Evolutionary conservation across 2,113 vertebrate genomes (phyloP), one percentile per base, ranked within the genome.

Genomic region (Pelobates fuscus): DNA sequence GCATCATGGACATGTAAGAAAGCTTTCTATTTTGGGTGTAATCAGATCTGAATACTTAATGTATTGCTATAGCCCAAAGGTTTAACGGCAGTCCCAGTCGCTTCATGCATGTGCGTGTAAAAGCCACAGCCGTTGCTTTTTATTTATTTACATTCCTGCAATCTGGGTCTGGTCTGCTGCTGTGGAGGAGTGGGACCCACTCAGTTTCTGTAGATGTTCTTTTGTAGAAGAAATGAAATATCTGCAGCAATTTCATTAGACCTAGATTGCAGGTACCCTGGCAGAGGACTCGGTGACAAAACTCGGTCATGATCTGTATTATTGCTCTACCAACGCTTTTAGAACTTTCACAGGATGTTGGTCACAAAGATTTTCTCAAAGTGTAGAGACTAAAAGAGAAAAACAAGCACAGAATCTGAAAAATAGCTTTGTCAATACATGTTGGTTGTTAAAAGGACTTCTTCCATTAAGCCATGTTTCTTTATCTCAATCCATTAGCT

Each of bases 401-500:
- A 14, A 58, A 18, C 49, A 15, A 55, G 52, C 21, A 21, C 18
- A 55, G 18, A 21, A 26, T 49, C 17, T 2, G 17, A 49, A 4
- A 12, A 41, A 12, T 7, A 41, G 14, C 37, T 1, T 4, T 49
- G 12, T 49, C 44, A 49, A 17, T 49, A 17, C 44, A 15, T 49
- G 4, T 17, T 15, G 17, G 44, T 17, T 18, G 17, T 55, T 55
- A 23, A 71, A 27, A 11, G 5, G 26, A 24, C 41, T 55, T 12
- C 2, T 17, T 41, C 27, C 15, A 41, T 15, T 21, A 57, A 23
- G 25, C 14, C 20, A n/a, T 24, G 27, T 18, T 21, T 66, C 1
- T 17, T 55, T 30, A 54, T 71, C 68, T 86, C 67, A 73, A 61
- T 78, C 67, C 79, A 84, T 82, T 82, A 98, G 96, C 97, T 83